These are phyloP conservation scores for Zeuzera pyrina DNA, from an alignment of 2,888 invertebrate genomes.

Conservation along the genomic window DNA sequence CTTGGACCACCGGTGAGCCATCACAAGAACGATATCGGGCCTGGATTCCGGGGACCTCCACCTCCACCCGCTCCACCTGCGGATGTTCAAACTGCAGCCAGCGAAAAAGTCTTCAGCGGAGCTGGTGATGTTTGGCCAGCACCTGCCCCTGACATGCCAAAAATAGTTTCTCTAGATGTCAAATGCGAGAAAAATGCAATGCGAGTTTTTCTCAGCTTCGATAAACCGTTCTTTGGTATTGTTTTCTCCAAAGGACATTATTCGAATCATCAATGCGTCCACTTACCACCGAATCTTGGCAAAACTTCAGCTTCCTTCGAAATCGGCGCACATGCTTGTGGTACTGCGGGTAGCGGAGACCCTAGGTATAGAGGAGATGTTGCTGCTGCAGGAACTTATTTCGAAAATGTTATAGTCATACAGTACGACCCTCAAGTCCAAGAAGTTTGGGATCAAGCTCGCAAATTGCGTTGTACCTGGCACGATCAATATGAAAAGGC, in stretches of 20 bases:
- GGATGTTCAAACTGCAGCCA: conserved; percentile 71
- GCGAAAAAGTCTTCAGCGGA: conserved; percentile 73
- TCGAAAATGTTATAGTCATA: conserved; percentile 94
- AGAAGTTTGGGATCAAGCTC: conserved; percentile 96
- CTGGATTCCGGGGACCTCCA: conserved; percentile 83
- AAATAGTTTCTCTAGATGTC: conserved; percentile 92
- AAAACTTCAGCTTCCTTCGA: conserved; percentile 91
- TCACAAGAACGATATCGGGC: conserved; percentile 64
- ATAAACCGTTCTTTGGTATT: conserved; percentile 95
- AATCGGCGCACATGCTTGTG: conserved; percentile 92
- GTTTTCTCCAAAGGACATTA: conserved; percentile 96
- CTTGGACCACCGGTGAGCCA: conserved; percentile 60
- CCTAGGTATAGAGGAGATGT: conserved; percentile 93
- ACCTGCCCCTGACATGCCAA: conserved; percentile 91
- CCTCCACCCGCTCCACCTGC: conserved; percentile 59
- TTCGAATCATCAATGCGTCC: conserved; percentile 93
- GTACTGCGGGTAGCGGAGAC: conserved; percentile 92
- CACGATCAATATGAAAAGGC: conserved; percentile 97
- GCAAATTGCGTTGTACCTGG: conserved; percentile 94
- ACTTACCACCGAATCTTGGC: conserved; percentile 90
- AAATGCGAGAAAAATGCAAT: conserved; percentile 95
- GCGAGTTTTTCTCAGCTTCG: conserved; percentile 95
- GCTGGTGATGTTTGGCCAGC: conserved; percentile 89
- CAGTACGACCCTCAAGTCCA: conserved; percentile 95
- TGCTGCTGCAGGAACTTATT: conserved; percentile 92